Evolutionary conservation across 2,113 vertebrate genomes (phyloP), one percentile per base, ranked within the genome.

Genomic region (Chloebia gouldiae): DNA sequence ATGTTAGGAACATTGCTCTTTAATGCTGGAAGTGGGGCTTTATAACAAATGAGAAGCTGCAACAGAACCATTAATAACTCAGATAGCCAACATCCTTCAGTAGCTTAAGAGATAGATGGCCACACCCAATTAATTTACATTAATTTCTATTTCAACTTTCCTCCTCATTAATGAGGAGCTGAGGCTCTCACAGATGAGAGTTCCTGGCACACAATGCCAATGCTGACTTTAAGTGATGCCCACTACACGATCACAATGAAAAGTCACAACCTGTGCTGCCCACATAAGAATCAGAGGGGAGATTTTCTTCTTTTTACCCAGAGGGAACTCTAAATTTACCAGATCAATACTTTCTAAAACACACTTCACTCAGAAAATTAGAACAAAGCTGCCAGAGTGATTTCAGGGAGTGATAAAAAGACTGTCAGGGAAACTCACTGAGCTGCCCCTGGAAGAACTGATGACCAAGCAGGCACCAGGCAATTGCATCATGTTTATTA

Each of bases 401-500:
- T 86, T 82, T 61, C 68, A 71, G 79, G n/a, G 33, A 68, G 31
- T 0, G 30, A 68, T 50, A 92, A 92, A 15, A 22, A 14, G 57
- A 30, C 40, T 14, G 25, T 11, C 65, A 60, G 81, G 68, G 47
- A 63, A 73, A 77, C 39, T 80, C 85, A 59, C 27, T 7, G 31
- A 77, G 81, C 66, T 82, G 51, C 86, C 86, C 68, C 49, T 59
- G 76, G n/a, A 50, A 95, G 76, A 64, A 59, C 24, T 61, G 57
- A 64, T 31, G 87, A 87, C 64, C 81, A 39, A 88, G 86, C 64
- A 95, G 94, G 86, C 23, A 37, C 65, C 68, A 80, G 10, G 56
- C 76, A 71, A 78, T 88, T 95, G 90, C 90, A 64, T 75, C 79
- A 93, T 5, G 31, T 75, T 93, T 81, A 90, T 95, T 81, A 77